phyloP scores from a whole-genome alignment of 2,888 invertebrate species.

The Archips xylosteana region DNA sequence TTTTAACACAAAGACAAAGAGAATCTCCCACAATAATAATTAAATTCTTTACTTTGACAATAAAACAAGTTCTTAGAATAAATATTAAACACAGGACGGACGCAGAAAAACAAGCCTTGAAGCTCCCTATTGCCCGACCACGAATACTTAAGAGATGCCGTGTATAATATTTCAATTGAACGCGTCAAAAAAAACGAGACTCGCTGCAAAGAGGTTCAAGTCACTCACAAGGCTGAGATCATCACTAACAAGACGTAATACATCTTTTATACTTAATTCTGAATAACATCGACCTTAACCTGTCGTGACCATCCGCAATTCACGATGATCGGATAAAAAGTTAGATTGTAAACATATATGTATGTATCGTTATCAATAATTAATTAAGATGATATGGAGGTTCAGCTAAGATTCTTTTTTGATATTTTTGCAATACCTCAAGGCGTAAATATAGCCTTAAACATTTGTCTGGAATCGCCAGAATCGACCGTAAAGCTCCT shows the following conservation, averaged over 20 bases:
- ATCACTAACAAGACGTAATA: conserved; percentile 36
- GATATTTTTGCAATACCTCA: neutral
- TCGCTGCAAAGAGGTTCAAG: conserved; percentile 25
- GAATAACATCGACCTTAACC: conserved; percentile 29
- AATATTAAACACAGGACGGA: neutral
- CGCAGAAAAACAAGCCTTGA: neutral
- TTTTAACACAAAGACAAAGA: neutral
- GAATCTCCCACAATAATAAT: neutral
- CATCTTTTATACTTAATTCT: conserved; percentile 38
- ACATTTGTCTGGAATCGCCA: too few species aligned
- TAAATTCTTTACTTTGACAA: neutral
- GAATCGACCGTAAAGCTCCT: too few species aligned
- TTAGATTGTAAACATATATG: neutral
- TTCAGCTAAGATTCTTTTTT: neutral
- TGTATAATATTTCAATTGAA: conserved; percentile 26
- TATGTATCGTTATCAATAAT: neutral
- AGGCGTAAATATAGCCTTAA: neutral
- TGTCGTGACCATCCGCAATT: conserved; percentile 34
- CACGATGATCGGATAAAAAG: conserved; percentile 28
- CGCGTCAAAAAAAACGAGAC: conserved; percentile 38
- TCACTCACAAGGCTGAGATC: conserved; percentile 40
- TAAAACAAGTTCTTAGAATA: neutral
- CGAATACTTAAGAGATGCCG: conserved; percentile 25
- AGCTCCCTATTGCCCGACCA: neutral
- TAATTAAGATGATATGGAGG: neutral